Evolutionary conservation across 2,888 invertebrate species (phyloP).

Genomic region (Rhorus exstirpatorius): DNA sequence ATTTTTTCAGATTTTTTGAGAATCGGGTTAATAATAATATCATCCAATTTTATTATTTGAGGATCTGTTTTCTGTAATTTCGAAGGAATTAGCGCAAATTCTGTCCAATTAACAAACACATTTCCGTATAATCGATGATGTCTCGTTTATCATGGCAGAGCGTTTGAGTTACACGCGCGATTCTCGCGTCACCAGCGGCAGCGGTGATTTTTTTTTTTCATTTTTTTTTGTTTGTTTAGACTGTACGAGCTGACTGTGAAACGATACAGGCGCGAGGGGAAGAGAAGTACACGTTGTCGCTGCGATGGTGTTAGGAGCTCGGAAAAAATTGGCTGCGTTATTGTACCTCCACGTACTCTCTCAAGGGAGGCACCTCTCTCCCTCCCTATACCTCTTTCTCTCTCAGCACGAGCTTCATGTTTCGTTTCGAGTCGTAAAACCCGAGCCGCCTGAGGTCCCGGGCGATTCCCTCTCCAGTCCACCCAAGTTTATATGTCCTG

Average conservation of each 20-base stretch:
- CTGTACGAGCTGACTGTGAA: constrained; percentile 59
- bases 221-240: constrained; percentile 62
- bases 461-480: constrained; percentile 49
- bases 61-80: too few species aligned
- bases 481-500: constrained; percentile 45
- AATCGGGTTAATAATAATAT: too few species aligned
- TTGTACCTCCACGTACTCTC: constrained; percentile 63
- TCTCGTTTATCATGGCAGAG: constrained; percentile 18
- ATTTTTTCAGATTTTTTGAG: too few species aligned
- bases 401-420: constrained; percentile 74
- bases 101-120: constrained; percentile 17
- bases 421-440: constrained; percentile 80
- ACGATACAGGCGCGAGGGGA: constrained; percentile 54
- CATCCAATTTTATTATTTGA: too few species aligned
- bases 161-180: constrained; percentile 50
- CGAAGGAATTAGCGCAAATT: too few species aligned
- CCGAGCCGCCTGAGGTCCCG: constrained; percentile 71
- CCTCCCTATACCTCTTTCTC: constrained; percentile 31
- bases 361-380: constrained; percentile 53
- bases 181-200: constrained; percentile 20
- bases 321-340: constrained; percentile 63
- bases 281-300: constrained; percentile 39
- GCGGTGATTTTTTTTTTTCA: constrained; percentile 6
- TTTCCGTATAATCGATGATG: neutral
- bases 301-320: constrained; percentile 17